Conservation (phyloP, 1,140 invertebrate genomes). For the Cepaea nemoralis region DNA sequence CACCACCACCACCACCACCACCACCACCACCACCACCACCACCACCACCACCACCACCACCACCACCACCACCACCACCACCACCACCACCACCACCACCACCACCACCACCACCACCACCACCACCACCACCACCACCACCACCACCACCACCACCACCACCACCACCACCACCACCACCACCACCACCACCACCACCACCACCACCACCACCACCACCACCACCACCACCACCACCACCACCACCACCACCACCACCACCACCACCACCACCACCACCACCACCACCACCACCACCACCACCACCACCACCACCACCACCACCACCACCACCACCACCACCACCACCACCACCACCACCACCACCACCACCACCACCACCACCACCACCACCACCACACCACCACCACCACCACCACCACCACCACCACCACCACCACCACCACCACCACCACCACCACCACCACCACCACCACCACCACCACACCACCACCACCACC, state of each 20-base stretch:
- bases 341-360: constrained; percentile 12
- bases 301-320: constrained; percentile 12
- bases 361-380: constrained; percentile 12
- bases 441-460: neutral
- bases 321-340: constrained; percentile 15
- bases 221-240: constrained; percentile 15
- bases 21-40: constrained; percentile 16
- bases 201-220: constrained; percentile 11
- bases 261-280: constrained; percentile 11
- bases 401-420: too few relatives aligned
- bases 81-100: constrained; percentile 12
- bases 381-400: too few relatives aligned
- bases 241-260: constrained; percentile 9
- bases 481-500: too few relatives aligned
- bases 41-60: constrained; percentile 12
- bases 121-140: neutral
- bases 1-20: constrained; percentile 7
- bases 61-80: neutral
- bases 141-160: neutral
- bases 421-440: constrained; percentile 4
- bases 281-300: constrained; percentile 7
- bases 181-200: constrained; percentile 5
- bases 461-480: neutral
- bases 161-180: neutral
- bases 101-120: neutral